These are phyloP conservation scores for Philereme transversata DNA, from an alignment of 2,888 invertebrate species.

Conservation along the genomic window DNA sequence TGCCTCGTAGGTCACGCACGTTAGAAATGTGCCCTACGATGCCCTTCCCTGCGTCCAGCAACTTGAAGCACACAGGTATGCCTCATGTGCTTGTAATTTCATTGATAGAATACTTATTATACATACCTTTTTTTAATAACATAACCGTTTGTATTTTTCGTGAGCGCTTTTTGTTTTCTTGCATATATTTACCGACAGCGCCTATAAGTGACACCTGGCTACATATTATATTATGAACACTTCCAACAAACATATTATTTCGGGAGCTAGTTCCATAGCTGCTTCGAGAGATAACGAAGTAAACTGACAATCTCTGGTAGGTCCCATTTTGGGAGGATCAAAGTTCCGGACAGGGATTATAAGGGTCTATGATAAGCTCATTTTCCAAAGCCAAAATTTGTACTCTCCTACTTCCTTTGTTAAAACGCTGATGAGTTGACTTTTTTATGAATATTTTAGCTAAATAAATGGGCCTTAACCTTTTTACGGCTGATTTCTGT, in stretches of 20 bases:
- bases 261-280: slow-evolving; percentile 64
- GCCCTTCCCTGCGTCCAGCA: no score
- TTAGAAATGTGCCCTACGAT: no score
- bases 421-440: slow-evolving; percentile 55
- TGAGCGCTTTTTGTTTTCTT: no score
- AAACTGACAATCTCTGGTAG: slow-evolving; percentile 76
- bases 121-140: no score
- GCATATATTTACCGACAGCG: no score
- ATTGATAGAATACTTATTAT: no score
- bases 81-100: no score
- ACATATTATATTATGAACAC: no score
- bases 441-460: slow-evolving; percentile 45
- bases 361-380: slow-evolving; percentile 81
- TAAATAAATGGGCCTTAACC: slow-evolving; percentile 19
- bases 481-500: slow-evolving; percentile 24
- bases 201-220: no score
- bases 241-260: slow-evolving; percentile 27
- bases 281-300: slow-evolving; percentile 73
- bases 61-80: no score
- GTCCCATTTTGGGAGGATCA: slow-evolving; percentile 77
- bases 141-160: no score
- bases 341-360: slow-evolving; percentile 80
- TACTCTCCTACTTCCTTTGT: slow-evolving; percentile 66
- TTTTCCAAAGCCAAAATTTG: slow-evolving; percentile 76
- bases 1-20: no score